Evolutionary conservation across 2,113 vertebrate genomes (phyloP).

Genomic region (Paradisaea rubra): DNA sequence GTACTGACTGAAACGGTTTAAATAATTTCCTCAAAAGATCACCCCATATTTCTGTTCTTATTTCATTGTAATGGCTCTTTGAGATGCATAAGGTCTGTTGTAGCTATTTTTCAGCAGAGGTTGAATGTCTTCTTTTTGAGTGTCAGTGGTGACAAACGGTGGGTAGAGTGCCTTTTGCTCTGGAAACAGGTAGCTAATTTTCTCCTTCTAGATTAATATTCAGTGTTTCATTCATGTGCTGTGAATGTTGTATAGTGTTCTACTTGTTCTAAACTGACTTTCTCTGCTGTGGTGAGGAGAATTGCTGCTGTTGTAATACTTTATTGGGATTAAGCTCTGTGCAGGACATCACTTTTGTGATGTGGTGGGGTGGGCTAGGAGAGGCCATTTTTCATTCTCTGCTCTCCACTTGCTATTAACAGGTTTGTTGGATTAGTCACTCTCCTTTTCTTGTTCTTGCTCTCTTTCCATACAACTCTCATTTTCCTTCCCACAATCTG

Average conservation of each 20-base stretch:
- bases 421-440: background rate
- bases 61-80: background rate
- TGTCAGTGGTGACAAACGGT: background rate
- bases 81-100: background rate
- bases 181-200: background rate
- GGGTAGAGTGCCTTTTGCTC: background rate
- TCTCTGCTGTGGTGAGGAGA: background rate
- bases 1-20: background rate
- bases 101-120: background rate
- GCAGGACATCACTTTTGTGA: background rate
- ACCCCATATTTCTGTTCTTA: background rate
- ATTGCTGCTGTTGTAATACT: background rate
- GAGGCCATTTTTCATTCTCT: background rate
- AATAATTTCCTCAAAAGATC: background rate
- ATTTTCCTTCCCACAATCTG: slow-evolving; percentile 51
- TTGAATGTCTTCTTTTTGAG: background rate
- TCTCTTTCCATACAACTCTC: slow-evolving; percentile 22
- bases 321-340: background rate
- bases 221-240: background rate
- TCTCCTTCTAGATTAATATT: background rate
- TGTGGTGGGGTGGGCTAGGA: background rate
- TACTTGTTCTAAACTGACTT: background rate
- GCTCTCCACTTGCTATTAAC: background rate
- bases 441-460: background rate
- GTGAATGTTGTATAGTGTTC: background rate